Evolutionary conservation across 2,797 vertebrate genomes (phyloP), one percentile per base, ranked within the genome.

Genomic region (Siniperca undulata): DNA sequence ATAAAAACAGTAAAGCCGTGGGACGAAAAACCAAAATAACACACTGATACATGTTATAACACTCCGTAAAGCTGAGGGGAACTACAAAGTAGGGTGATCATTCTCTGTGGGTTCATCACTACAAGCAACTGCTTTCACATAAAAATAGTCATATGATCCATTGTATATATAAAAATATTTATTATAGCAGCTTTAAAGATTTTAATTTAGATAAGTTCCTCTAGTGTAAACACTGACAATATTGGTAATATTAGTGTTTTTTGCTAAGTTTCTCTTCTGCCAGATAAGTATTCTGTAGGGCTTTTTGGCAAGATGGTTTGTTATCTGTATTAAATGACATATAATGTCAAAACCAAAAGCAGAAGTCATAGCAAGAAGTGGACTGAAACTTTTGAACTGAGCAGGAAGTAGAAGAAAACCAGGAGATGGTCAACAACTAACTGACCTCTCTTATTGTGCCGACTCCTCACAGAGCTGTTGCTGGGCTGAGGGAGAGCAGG

Each of bases 401-500:
- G 66, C 65, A 67, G 55, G 1, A 61, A 14, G 53, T 30, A 40
- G 5, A 59, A 81, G 14, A 34, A 36, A 68, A 70, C 2, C 10
- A 65, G 16, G 24, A 27, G 56, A 50, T 34, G 38, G 34, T 65
- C 46, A 62, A 60, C 74, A 70, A 50, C 19, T 27, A 36, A 40
- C n/a, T 38, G 53, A 53, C 71, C 46, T 70, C 60, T 70, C 24
- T 44, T 17, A 40, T 7, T 48, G 34, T 17, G 7, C 56, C 6
- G n/a, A 42, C 46, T 27, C 12, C n/a, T 68, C 27, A 17, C n/a
- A 14, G 50, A 30, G 14, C 24, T 70, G 7, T 16, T 40, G 20
- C 9, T 53, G 65, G 13, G 30, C 52, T 62, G 55, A 36, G 1
- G 70, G 55, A 82, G 67, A 74, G 44, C 62, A 44, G 79, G 72